These are phyloP conservation scores for Larimichthys polyactis DNA, from an alignment of 2,113 vertebrate species.

Conservation along the genomic window DNA sequence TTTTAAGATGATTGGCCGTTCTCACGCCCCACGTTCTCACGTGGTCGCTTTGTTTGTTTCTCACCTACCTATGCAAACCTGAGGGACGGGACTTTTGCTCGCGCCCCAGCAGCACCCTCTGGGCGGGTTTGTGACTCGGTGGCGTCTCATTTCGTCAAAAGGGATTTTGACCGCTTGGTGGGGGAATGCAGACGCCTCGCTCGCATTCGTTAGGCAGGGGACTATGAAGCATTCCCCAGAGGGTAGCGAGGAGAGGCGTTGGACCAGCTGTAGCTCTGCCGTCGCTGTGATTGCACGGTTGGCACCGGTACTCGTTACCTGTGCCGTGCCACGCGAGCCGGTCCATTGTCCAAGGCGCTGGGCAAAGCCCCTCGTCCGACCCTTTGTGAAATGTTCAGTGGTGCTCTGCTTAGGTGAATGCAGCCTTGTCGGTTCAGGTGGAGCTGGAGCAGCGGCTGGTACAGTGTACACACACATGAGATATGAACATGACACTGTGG, in stretches of 20 bases:
- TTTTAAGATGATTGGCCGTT: slow-evolving; percentile 82
- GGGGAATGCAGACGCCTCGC: slow-evolving; percentile 70
- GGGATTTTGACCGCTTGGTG: slow-evolving; percentile 79
- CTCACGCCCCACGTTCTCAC: slow-evolving; percentile 42
- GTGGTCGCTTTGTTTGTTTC: slow-evolving; percentile 33
- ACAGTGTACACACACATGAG: neutral
- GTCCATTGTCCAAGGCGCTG: slow-evolving; percentile 53
- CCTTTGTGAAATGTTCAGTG: slow-evolving; percentile 80
- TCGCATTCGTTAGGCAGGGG: slow-evolving; percentile 73
- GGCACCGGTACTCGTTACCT: slow-evolving; percentile 44
- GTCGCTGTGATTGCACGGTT: slow-evolving; percentile 33
- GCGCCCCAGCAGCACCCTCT: slow-evolving; percentile 73
- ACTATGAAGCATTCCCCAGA: slow-evolving; percentile 73
- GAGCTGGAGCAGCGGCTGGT: slow-evolving; percentile 53
- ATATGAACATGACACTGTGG: too few species aligned
- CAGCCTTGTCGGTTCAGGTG: slow-evolving; percentile 65
- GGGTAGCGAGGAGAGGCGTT: slow-evolving; percentile 71
- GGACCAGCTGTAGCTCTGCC: slow-evolving; percentile 66
- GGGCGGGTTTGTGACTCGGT: slow-evolving; percentile 76
- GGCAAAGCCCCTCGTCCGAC: slow-evolving; percentile 69
- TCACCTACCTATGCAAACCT: slow-evolving; percentile 55
- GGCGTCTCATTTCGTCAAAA: slow-evolving; percentile 81
- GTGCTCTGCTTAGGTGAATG: slow-evolving; percentile 75
- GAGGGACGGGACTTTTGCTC: slow-evolving; percentile 65
- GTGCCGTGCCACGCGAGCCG: slow-evolving; percentile 39